phyloP scores from a whole-genome alignment of 2,797 vertebrate genomes.

The Cyclopterus lumpus region DNA sequence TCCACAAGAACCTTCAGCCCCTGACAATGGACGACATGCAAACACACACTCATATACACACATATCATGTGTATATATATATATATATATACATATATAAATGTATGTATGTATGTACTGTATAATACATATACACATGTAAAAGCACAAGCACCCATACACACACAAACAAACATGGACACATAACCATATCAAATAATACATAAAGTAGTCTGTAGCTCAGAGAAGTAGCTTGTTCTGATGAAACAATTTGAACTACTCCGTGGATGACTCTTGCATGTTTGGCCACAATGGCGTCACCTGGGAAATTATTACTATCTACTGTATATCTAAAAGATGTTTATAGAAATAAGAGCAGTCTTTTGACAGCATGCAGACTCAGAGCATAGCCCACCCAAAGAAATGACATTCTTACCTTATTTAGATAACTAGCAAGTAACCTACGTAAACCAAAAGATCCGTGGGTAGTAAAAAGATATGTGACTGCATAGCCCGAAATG shows the following conservation, averaged over 20 bases:
- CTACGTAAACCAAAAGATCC: slow-evolving; percentile 34
- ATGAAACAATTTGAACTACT: slow-evolving; percentile 74
- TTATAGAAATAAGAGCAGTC: slow-evolving; percentile 76
- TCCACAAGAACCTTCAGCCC: slow-evolving; percentile 96
- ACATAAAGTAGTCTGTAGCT: slow-evolving; percentile 76
- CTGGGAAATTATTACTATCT: slow-evolving; percentile 70
- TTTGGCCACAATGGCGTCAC: slow-evolving; percentile 71
- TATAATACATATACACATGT: slow-evolving; percentile 74
- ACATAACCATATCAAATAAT: slow-evolving; percentile 43
- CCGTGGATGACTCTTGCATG: slow-evolving; percentile 79
- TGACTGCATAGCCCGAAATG: slow-evolving; percentile 43
- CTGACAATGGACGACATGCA: slow-evolving; percentile 81
- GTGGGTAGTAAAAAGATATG: slow-evolving; percentile 48
- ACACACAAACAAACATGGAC: slow-evolving; percentile 71
- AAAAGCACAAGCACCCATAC: slow-evolving; percentile 74
- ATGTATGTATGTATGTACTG: slow-evolving; percentile 61
- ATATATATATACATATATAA: slow-evolving; percentile 50
- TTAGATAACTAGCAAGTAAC: slow-evolving; percentile 80
- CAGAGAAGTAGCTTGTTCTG: slow-evolving; percentile 79
- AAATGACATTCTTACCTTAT: slow-evolving; percentile 83
- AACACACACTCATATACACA: slow-evolving; percentile 80
- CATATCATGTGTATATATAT: slow-evolving; percentile 17
- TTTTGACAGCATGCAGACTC: slow-evolving; percentile 79
- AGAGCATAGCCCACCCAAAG: slow-evolving; percentile 64
- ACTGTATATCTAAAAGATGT: slow-evolving; percentile 74